phyloP scores from a whole-genome alignment of 2,113 vertebrate genomes.

The Ammodramus savannarum region DNA sequence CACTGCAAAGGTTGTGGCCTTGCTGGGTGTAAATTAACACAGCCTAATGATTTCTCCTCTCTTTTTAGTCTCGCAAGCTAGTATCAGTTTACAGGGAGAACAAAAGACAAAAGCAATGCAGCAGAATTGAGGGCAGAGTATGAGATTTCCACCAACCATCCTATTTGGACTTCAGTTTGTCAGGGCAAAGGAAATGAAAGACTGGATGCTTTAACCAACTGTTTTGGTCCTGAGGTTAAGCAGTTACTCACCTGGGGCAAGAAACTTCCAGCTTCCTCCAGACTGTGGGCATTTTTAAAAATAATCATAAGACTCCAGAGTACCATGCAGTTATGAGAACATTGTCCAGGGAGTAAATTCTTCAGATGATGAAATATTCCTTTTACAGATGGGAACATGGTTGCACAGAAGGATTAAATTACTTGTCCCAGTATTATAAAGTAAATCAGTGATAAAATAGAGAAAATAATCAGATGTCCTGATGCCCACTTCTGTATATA shows the following conservation, averaged over 20 bases:
- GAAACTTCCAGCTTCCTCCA: background rate
- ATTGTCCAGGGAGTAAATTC: background rate
- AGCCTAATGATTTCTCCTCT: background rate
- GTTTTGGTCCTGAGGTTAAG: background rate
- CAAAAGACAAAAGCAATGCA: background rate
- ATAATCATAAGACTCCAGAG: background rate
- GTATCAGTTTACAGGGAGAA: background rate
- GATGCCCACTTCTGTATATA: background rate
- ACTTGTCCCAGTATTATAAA: background rate
- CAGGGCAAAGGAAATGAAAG: background rate
- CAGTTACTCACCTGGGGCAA: background rate
- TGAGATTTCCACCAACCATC: background rate
- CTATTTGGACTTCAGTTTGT: background rate
- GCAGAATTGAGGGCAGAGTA: background rate
- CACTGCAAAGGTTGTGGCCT: background rate
- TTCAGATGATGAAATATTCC: background rate
- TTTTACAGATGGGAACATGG: background rate
- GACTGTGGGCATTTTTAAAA: background rate
- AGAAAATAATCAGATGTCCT: constrained; percentile 1
- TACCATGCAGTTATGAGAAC: background rate
- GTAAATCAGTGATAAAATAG: constrained; percentile 23
- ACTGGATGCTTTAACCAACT: background rate
- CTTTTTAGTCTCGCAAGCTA: background rate
- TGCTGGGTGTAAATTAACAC: background rate
- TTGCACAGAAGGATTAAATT: background rate